phyloP scores from a whole-genome alignment of 2,888 invertebrate species.

The Alloscopus bannaensis region DNA sequence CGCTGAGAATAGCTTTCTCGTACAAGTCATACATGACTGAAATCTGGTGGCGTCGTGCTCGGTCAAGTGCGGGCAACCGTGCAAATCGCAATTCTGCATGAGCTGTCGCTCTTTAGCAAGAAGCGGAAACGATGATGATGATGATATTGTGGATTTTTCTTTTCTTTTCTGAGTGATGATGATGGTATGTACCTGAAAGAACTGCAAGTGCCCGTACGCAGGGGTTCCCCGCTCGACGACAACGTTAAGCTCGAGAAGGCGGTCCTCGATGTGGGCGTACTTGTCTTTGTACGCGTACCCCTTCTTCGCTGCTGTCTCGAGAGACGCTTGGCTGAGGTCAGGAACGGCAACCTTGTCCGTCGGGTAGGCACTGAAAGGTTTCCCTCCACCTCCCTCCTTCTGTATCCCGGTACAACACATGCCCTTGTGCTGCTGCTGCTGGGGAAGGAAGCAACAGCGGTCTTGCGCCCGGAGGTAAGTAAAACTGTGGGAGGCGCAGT shows the following conservation, averaged over 20 bases:
- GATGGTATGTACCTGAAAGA: slow-evolving; percentile 71
- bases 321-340: slow-evolving; percentile 63
- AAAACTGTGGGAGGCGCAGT: slow-evolving; percentile 66
- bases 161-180: no score
- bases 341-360: slow-evolving; percentile 62
- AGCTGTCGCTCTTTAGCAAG: no score
- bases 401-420: slow-evolving; percentile 67
- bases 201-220: slow-evolving; percentile 76
- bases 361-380: slow-evolving; percentile 65
- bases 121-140: no score
- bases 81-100: no score
- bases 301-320: slow-evolving; percentile 61
- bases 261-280: slow-evolving; percentile 67
- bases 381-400: slow-evolving; percentile 40
- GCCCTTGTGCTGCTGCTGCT: slow-evolving; percentile 61
- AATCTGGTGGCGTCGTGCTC: no score
- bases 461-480: slow-evolving; percentile 65
- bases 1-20: no score
- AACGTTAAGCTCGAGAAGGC: slow-evolving; percentile 64
- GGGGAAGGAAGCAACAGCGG: slow-evolving; percentile 61
- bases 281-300: slow-evolving; percentile 66
- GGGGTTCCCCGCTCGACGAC: slow-evolving; percentile 76
- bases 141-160: no score
- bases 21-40: no score
- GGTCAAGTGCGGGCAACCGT: no score